Conservation (phyloP, 2,888 invertebrate genomes). For the Neria commutata region DNA sequence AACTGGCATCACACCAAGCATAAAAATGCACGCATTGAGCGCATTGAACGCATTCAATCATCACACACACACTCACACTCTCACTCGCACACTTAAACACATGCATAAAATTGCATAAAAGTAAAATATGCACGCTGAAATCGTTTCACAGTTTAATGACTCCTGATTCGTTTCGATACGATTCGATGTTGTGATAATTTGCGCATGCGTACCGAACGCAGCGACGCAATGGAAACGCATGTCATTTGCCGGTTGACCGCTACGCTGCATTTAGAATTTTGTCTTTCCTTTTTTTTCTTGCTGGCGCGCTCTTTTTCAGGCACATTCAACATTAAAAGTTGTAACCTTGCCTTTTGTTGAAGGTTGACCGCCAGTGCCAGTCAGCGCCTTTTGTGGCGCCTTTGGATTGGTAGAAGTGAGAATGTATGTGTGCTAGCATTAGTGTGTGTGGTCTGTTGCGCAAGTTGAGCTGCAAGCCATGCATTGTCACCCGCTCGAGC, state of each 20-base stretch:
- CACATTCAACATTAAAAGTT: conserved; percentile 13
- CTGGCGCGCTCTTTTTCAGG: no score
- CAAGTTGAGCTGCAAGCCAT: neutral
- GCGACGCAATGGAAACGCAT: no score
- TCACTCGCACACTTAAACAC: neutral
- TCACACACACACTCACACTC: neutral
- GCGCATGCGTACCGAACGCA: neutral
- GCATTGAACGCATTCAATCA: neutral
- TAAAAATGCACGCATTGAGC: neutral
- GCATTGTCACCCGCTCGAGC: neutral
- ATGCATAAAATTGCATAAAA: no score
- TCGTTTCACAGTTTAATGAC: conserved; percentile 3
- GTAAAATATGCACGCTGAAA: neutral
- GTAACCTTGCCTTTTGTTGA: conserved; percentile 34
- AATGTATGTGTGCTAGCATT: no score
- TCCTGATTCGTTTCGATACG: neutral
- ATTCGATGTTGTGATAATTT: neutral
- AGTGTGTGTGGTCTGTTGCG: no score
- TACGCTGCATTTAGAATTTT: neutral
- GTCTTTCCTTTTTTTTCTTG: no score
- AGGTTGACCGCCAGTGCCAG: conserved; percentile 26
- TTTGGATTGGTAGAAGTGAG: no score
- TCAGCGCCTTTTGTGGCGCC: no score
- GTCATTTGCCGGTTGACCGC: neutral
- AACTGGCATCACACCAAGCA: no score